Percentiles rank a stretch among this genome's conserved stretches.
These are phyloP conservation scores for Pollicipes pollicipes DNA, from an alignment of 1,140 invertebrate species.

Conservation along the genomic window DNA sequence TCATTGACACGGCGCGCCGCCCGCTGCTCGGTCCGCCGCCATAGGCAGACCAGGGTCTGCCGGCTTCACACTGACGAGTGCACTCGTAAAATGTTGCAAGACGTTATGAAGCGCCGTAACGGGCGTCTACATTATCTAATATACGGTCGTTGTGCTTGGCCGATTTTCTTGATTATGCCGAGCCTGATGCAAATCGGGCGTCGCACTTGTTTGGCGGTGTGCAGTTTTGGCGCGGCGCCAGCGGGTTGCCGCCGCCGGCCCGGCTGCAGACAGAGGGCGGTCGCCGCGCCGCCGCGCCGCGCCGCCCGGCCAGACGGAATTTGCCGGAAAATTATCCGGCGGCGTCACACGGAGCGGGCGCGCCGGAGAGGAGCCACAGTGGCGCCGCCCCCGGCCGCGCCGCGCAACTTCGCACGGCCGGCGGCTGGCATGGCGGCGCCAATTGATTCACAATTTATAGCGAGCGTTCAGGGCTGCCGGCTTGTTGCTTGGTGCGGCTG, in stretches of 20 bases:
- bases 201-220: not conserved
- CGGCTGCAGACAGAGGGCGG: too few species aligned
- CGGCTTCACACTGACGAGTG: not conserved
- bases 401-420: too few species aligned
- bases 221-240: not conserved
- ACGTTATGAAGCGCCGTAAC: not conserved
- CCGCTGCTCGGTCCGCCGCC: not conserved
- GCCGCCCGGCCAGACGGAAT: too few species aligned
- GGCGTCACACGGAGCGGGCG: too few species aligned
- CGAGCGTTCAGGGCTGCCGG: too few species aligned
- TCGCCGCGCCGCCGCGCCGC: too few species aligned
- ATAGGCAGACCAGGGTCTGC: not conserved
- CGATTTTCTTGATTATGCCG: not conserved
- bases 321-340: not conserved
- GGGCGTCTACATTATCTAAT: conserved; percentile 5
- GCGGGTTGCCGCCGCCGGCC: not conserved
- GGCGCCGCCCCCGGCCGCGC: too few species aligned
- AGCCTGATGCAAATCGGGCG: not conserved
- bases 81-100: conserved; percentile 5
- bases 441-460: not conserved
- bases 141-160: not conserved
- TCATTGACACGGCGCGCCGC: conserved; percentile 5
- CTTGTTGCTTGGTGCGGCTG: too few species aligned
- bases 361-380: too few species aligned
- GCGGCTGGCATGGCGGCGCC: not conserved